Conservation (phyloP, 2,113 vertebrate species). For the Zosterops pallidus region DNA sequence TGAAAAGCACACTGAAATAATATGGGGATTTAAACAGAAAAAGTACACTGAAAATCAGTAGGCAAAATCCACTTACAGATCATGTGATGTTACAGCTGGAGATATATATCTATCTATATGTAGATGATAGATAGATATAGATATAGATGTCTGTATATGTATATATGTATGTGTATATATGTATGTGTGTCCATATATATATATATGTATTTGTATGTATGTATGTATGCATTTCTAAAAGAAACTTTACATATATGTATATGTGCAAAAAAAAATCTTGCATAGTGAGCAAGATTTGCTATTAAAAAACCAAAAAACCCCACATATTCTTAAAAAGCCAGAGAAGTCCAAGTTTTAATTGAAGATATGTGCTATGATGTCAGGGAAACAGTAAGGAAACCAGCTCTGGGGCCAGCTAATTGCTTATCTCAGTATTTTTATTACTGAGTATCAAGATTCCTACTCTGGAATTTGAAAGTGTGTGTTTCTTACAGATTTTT, state of each 20-base stretch:
- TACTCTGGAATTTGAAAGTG: background rate
- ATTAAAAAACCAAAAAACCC: background rate
- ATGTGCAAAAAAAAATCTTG: background rate
- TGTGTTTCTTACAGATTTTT: background rate
- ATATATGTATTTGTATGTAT: too few species aligned
- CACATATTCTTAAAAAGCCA: background rate
- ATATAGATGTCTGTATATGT: too few species aligned
- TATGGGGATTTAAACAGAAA: background rate
- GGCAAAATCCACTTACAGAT: background rate
- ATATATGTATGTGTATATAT: background rate
- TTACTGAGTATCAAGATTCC: background rate
- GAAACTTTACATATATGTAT: background rate
- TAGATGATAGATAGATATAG: too few species aligned
- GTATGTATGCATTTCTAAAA: background rate
- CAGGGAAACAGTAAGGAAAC: background rate
- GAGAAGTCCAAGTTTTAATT: background rate
- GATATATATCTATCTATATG: too few species aligned
- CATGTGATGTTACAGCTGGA: background rate
- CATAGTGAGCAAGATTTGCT: background rate
- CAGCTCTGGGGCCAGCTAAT: background rate
- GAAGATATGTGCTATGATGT: background rate
- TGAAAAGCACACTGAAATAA: background rate
- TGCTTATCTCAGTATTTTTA: background rate
- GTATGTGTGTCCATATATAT: background rate
- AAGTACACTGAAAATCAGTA: background rate